A percentile compares a stretch with the other conserved stretches of the same genome.
phyloP scores from a whole-genome alignment of 2,113 vertebrate genomes.

The Antechinus flavipes region DNA sequence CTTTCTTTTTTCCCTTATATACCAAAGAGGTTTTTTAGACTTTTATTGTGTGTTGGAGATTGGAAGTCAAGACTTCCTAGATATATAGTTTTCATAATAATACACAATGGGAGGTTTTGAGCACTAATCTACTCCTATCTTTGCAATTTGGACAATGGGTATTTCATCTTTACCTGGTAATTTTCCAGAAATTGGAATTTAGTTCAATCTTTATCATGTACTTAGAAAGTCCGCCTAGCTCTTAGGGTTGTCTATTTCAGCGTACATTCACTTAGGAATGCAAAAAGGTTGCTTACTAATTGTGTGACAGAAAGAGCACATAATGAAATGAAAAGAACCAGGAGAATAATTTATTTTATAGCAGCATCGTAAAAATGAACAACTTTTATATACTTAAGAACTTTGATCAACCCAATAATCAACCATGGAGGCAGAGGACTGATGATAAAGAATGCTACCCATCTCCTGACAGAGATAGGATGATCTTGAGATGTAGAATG shows the following conservation, averaged over 20 bases:
- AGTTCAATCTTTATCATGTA: not conserved
- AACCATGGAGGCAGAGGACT: not conserved
- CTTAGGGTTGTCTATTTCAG: not conserved
- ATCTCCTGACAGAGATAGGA: not conserved
- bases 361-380: not conserved
- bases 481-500: not conserved
- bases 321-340: not conserved
- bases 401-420: not conserved
- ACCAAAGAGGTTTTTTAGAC: not conserved
- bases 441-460: not conserved
- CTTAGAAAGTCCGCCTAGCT: not conserved
- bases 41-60: not conserved
- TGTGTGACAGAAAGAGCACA: not conserved
- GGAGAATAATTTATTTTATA: not conserved
- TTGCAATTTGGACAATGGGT: not conserved
- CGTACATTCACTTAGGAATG: not conserved
- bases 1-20: not conserved
- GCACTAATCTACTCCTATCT: not conserved
- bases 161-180: not conserved
- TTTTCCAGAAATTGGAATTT: not conserved
- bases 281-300: not conserved
- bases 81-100: not conserved
- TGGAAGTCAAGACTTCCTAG: not conserved
- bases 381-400: not conserved
- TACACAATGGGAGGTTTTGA: not conserved